A percentile compares a stretch with the other conserved stretches of the same genome.
phyloP scores from a whole-genome alignment of 2,888 invertebrate genomes.

The Ischnus inquisitorius region DNA sequence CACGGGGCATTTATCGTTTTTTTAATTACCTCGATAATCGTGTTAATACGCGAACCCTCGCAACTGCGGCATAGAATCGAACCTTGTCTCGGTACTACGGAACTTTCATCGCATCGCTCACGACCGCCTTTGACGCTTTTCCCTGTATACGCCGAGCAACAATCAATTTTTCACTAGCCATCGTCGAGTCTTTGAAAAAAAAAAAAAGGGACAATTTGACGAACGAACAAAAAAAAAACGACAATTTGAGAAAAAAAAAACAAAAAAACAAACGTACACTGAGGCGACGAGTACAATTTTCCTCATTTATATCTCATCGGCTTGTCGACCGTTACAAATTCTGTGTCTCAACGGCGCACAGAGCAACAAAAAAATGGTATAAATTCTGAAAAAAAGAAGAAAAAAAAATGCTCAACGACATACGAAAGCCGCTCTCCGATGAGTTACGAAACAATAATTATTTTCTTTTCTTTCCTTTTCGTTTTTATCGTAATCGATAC shows the following conservation, averaged over 20 bases:
- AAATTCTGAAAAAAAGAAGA: slow-evolving; percentile 52
- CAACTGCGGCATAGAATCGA: not conserved
- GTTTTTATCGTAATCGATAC: not conserved
- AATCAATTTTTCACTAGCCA: slow-evolving; percentile 63
- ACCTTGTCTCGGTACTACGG: not conserved
- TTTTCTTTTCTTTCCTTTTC: not conserved
- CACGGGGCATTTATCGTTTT: too few relatives aligned
- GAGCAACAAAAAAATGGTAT: slow-evolving; percentile 21
- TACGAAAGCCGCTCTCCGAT: slow-evolving; percentile 16
- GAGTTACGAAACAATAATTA: slow-evolving; percentile 32
- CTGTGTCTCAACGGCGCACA: slow-evolving; percentile 23
- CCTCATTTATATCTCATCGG: slow-evolving; percentile 5
- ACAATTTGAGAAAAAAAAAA: slow-evolving; percentile 10
- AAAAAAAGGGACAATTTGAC: not conserved
- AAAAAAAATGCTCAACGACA: slow-evolving; percentile 46
- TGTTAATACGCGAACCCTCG: not conserved
- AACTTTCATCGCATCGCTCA: slow-evolving; percentile 18
- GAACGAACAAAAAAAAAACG: slow-evolving; percentile 7
- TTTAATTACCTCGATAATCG: slow-evolving; percentile 30
- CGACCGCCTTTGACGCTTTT: slow-evolving; percentile 31
- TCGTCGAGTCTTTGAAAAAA: slow-evolving; percentile 41
- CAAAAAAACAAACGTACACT: slow-evolving; percentile 35
- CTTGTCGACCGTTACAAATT: slow-evolving; percentile 11
- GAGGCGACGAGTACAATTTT: slow-evolving; percentile 14
- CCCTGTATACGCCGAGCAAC: slow-evolving; percentile 67